phyloP scores from a whole-genome alignment of 1,140 invertebrate genomes.

The Panulirus ornatus region DNA sequence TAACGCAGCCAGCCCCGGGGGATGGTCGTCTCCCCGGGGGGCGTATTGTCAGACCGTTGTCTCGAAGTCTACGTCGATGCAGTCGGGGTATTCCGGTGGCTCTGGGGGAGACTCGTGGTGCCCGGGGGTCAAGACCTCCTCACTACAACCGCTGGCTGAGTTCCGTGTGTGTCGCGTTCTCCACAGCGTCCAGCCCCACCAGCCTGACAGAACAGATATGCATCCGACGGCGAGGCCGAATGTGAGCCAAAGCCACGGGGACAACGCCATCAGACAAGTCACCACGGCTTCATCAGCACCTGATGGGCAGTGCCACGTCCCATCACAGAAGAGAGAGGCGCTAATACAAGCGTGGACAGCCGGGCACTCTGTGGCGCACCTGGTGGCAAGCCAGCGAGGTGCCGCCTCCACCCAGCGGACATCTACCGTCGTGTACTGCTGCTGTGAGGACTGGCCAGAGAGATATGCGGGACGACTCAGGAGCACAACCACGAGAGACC shows the following conservation, averaged over 20 bases:
- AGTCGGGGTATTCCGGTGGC: slow-evolving; percentile 73
- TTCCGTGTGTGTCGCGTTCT: slow-evolving; percentile 58
- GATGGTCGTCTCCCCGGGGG: slow-evolving; percentile 69
- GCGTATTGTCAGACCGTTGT: slow-evolving; percentile 75
- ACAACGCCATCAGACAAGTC: slow-evolving; percentile 74
- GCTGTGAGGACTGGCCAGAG: slow-evolving; percentile 27
- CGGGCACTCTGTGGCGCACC: slow-evolving; percentile 73
- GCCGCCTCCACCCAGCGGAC: slow-evolving; percentile 73
- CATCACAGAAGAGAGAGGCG: slow-evolving; percentile 74
- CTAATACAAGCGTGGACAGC: slow-evolving; percentile 74
- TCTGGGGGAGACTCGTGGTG: slow-evolving; percentile 74
- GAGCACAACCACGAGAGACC: slow-evolving; percentile 71
- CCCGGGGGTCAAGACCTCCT: slow-evolving; percentile 70
- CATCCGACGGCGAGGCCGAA: slow-evolving; percentile 73
- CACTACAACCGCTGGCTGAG: slow-evolving; percentile 39
- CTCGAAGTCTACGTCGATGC: slow-evolving; percentile 74
- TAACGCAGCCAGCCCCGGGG: slow-evolving; percentile 72
- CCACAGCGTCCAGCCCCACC: slow-evolving; percentile 74
- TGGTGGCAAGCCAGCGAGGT: slow-evolving; percentile 63
- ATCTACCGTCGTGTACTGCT: slow-evolving; percentile 53
- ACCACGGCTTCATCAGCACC: slow-evolving; percentile 74
- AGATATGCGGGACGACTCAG: slow-evolving; percentile 68
- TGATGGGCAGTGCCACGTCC: slow-evolving; percentile 74
- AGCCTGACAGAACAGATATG: slow-evolving; percentile 68
- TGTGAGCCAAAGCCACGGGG: slow-evolving; percentile 74